Conservation (phyloP, 2,888 invertebrate genomes). For the Abrostola tripartita region DNA sequence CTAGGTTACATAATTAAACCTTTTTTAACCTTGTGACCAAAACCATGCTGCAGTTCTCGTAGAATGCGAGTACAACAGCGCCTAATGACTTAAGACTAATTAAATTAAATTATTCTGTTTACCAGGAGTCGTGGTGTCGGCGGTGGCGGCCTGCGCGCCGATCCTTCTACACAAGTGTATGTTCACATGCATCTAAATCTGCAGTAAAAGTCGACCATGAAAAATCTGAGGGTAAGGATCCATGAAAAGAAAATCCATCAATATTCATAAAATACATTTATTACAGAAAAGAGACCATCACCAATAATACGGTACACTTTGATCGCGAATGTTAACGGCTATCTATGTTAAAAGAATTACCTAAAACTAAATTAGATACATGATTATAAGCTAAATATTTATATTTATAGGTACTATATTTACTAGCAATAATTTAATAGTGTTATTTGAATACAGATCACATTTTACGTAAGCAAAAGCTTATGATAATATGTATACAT, state of each 20-base stretch:
- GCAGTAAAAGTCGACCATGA: conserved; percentile 80
- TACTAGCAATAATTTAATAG: conserved; percentile 85
- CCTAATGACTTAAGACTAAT: no score
- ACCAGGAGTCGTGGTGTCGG: conserved; percentile 90
- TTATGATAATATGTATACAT: conserved; percentile 65
- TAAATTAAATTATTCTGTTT: conserved; percentile 56
- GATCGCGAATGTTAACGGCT: conserved; percentile 65
- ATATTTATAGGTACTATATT: conserved; percentile 69
- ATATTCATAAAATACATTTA: conserved; percentile 73
- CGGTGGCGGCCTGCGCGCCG: conserved; percentile 88
- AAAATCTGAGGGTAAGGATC: conserved; percentile 82
- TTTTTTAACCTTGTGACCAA: no score
- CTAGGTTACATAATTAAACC: no score
- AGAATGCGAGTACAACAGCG: no score
- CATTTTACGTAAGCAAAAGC: conserved; percentile 78
- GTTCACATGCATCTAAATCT: conserved; percentile 80
- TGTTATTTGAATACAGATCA: conserved; percentile 84
- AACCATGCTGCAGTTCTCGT: no score
- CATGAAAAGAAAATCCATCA: conserved; percentile 49
- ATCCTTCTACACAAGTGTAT: conserved; percentile 79
- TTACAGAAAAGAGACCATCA: conserved; percentile 83
- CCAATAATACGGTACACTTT: conserved; percentile 78
- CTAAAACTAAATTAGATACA: conserved; percentile 70
- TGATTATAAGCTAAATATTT: conserved; percentile 71
- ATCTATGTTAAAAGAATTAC: conserved; percentile 57